These are phyloP conservation scores for Fragum fragum DNA, from an alignment of 2,888 invertebrate species.

Conservation along the genomic window DNA sequence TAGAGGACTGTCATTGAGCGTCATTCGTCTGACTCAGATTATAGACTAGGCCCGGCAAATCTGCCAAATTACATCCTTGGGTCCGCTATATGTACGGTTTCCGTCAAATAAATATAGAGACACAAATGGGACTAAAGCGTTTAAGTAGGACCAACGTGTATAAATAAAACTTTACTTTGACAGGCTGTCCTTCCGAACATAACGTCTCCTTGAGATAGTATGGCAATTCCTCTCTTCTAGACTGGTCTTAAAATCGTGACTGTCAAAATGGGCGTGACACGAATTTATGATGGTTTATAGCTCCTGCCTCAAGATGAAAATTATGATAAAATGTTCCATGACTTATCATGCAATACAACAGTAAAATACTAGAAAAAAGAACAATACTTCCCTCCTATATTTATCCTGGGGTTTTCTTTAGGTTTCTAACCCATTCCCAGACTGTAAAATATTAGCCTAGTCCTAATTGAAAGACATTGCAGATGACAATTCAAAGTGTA, in stretches of 20 bases:
- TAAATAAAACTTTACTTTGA: conserved; percentile 66
- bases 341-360: conserved; percentile 42
- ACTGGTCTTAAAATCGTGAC: conserved; percentile 39
- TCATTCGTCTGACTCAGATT: conserved; percentile 69
- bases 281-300: conserved; percentile 40
- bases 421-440: too few relatives aligned
- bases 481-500: too few relatives aligned
- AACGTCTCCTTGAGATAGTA: conserved; percentile 33
- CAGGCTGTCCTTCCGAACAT: conserved; percentile 60
- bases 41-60: conserved; percentile 63
- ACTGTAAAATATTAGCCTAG: too few relatives aligned
- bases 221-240: conserved; percentile 21
- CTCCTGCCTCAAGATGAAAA: conserved; percentile 39
- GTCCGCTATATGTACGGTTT: conserved; percentile 67
- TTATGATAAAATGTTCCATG: conserved; percentile 38
- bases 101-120: conserved; percentile 70
- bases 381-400: background rate
- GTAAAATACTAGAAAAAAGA: conserved; percentile 27
- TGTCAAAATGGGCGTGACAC: conserved; percentile 41
- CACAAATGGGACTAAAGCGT: conserved; percentile 70
- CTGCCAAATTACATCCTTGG: conserved; percentile 69
- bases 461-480: too few relatives aligned
- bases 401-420: background rate
- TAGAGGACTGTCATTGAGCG: conserved; percentile 69
- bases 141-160: conserved; percentile 65